phyloP scores from a whole-genome alignment of 2,888 invertebrate genomes.

The Drosophila nr. perissopoda region DNA sequence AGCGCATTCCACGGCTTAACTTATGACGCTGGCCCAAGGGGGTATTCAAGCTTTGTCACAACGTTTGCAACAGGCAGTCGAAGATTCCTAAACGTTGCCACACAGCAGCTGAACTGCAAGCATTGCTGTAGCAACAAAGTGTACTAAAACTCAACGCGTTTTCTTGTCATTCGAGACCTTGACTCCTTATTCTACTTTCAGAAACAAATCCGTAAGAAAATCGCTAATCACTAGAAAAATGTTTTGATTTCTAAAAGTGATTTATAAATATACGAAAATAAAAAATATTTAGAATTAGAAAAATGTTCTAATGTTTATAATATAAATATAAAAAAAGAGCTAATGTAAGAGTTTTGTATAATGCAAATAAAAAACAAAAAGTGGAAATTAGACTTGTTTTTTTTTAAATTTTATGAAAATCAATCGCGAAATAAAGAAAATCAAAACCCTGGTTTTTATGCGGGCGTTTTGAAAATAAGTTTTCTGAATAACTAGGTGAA shows the following conservation, averaged over 20 bases:
- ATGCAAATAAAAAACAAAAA: no score
- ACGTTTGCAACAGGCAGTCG: constrained; percentile 40
- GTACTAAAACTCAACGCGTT: not conserved
- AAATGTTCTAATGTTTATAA: no score
- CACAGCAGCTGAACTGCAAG: not conserved
- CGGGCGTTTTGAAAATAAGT: no score
- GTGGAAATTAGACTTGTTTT: no score
- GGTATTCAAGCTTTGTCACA: constrained; percentile 39
- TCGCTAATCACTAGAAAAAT: no score
- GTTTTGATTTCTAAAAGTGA: no score
- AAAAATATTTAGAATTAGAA: no score
- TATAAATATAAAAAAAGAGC: no score
- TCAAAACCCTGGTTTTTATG: not conserved
- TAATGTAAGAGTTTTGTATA: no score
- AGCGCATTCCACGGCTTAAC: constrained; percentile 58
- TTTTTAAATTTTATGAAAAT: not conserved
- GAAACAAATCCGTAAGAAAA: not conserved
- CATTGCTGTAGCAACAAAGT: constrained; percentile 3
- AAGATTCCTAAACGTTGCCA: constrained; percentile 19
- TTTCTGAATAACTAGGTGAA: not conserved
- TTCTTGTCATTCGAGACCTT: not conserved
- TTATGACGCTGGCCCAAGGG: constrained; percentile 37
- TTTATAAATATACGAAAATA: no score
- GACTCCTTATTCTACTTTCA: not conserved
- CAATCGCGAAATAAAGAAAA: not conserved